A percentile compares a stretch with the other conserved stretches of the same genome.
Conservation (phyloP, 2,797 vertebrate genomes). For the Mareca penelope region DNA sequence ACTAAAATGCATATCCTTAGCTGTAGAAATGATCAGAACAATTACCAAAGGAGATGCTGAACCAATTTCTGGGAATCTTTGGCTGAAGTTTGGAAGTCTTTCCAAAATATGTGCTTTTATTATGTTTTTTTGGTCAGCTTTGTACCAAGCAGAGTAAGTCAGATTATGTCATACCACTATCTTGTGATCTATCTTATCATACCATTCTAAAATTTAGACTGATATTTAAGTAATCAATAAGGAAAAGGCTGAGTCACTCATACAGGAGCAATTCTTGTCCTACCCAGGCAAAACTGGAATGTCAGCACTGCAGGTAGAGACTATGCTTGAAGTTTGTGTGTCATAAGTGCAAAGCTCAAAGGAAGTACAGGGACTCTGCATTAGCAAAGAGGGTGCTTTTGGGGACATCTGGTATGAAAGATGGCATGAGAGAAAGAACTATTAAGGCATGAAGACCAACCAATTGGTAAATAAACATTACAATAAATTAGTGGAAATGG, state of each 20-base stretch:
- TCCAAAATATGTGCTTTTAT: background rate
- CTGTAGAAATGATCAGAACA: background rate
- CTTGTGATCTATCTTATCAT: background rate
- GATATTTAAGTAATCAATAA: background rate
- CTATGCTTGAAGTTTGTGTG: background rate
- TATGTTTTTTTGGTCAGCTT: background rate
- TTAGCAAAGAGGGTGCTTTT: background rate
- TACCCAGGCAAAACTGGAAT: background rate
- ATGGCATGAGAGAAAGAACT: background rate
- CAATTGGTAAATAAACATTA: background rate
- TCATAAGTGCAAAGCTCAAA: background rate
- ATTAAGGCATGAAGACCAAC: background rate
- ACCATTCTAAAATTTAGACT: background rate
- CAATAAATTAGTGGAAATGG: background rate
- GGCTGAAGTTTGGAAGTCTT: background rate
- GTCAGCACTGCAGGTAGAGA: background rate
- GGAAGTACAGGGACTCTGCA: background rate
- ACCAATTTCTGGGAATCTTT: background rate
- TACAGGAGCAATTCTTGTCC: background rate
- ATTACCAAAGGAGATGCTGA: background rate
- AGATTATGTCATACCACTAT: background rate
- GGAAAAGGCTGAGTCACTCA: background rate
- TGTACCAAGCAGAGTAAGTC: background rate
- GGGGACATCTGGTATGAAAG: background rate
- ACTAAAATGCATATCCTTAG: background rate